These are phyloP conservation scores for Fragum fragum DNA, from an alignment of 2,888 invertebrate species.

Conservation along the genomic window DNA sequence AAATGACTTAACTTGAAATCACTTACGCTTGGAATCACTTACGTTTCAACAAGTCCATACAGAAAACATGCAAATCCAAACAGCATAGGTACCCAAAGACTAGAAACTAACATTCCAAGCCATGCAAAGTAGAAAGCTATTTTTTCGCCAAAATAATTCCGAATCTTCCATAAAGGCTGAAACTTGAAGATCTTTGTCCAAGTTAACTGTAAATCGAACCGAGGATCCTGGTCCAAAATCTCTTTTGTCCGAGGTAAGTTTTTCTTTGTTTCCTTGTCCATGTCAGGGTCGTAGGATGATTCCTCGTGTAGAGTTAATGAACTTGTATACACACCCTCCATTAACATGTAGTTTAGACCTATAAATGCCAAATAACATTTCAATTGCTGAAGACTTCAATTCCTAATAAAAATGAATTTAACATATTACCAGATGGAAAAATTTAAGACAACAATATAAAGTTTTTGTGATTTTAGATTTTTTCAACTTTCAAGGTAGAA, in stretches of 20 bases:
- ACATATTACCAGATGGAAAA: too few relatives aligned
- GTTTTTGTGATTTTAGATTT: too few relatives aligned
- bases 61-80: constrained; percentile 86
- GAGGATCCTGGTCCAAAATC: constrained; percentile 69
- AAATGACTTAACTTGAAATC: too few relatives aligned
- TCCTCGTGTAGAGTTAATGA: constrained; percentile 87
- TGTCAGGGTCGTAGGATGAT: constrained; percentile 74
- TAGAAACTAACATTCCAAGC: constrained; percentile 86
- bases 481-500: too few relatives aligned
- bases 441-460: too few relatives aligned
- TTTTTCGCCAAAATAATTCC: constrained; percentile 88
- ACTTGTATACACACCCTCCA: constrained; percentile 85
- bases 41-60: constrained; percentile 86
- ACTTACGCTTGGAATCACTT: too few relatives aligned
- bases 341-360: constrained; percentile 86
- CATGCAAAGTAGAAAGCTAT: constrained; percentile 88
- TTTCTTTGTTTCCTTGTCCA: constrained; percentile 63
- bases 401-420: too few relatives aligned
- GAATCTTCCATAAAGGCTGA: constrained; percentile 86
- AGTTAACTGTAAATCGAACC: constrained; percentile 77
- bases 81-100: constrained; percentile 87
- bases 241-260: constrained; percentile 31
- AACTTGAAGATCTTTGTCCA: constrained; percentile 84
- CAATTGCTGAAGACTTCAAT: too few relatives aligned
- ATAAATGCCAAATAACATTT: too few relatives aligned